A percentile compares a stretch with the other conserved stretches of the same genome.
Conservation (phyloP, 2,888 invertebrate genomes). For the Apotomis betuletana region DNA sequence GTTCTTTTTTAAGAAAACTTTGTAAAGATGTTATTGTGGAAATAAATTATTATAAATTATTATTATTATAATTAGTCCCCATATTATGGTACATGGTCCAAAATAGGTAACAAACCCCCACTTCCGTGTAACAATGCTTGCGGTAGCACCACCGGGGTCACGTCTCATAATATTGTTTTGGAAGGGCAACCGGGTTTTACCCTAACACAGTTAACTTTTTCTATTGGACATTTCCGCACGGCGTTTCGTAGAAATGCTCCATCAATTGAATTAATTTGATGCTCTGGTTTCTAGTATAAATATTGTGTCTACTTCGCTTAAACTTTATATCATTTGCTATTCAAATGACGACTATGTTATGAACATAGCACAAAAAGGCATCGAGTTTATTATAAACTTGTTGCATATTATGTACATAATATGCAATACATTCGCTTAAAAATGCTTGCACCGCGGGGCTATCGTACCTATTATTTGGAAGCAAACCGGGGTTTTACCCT, state of each 20-base stretch:
- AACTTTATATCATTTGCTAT: not conserved
- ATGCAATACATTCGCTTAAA: not conserved
- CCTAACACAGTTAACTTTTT: conserved; percentile 3
- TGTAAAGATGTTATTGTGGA: too few relatives aligned
- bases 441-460: not conserved
- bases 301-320: not conserved
- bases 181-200: conserved; percentile 26
- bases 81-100: too few relatives aligned
- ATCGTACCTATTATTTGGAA: conserved; percentile 14
- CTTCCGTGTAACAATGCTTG: not conserved
- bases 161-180: conserved; percentile 1
- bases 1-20: too few relatives aligned
- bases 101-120: too few relatives aligned
- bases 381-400: too few relatives aligned
- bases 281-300: not conserved
- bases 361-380: not conserved
- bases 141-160: not conserved
- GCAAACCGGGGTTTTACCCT: conserved; percentile 25
- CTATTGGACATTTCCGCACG: not conserved
- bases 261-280: conserved; percentile 14
- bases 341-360: not conserved
- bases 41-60: too few relatives aligned
- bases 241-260: conserved; percentile 2
- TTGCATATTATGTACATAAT: too few relatives aligned
- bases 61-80: too few relatives aligned